Percentiles rank a stretch among this genome's conserved stretches.
Evolutionary conservation across 2,888 invertebrate genomes (phyloP).

Genomic region (Elysia crispata): DNA sequence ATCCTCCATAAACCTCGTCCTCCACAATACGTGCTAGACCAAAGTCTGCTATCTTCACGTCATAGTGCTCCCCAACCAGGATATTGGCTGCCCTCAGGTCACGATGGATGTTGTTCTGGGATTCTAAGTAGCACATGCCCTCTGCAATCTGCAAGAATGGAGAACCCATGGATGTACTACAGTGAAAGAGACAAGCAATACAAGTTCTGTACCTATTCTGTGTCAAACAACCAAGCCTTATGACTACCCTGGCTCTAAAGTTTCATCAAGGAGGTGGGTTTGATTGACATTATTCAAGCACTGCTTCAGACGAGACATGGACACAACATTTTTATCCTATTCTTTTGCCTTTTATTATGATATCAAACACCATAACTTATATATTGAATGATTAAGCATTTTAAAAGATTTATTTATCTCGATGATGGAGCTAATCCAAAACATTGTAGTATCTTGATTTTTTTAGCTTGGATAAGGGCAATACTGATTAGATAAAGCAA

Average conservation of each 20-base stretch:
- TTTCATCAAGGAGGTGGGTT: not conserved
- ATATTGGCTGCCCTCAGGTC: slow-evolving; percentile 77
- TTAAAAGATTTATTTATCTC: no score
- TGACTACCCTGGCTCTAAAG: no score
- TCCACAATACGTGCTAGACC: slow-evolving; percentile 75
- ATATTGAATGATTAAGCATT: no score
- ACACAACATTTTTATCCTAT: no score
- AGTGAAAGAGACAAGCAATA: not conserved
- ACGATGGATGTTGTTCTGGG: slow-evolving; percentile 75
- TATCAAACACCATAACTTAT: no score
- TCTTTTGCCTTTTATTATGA: no score
- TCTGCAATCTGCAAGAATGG: slow-evolving; percentile 70
- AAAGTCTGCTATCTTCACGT: slow-evolving; percentile 77
- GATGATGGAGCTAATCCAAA: no score
- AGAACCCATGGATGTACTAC: not conserved
- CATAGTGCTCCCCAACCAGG: slow-evolving; percentile 74
- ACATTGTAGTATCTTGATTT: no score
- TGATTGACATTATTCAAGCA: not conserved
- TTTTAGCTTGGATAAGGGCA: no score
- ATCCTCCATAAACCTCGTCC: slow-evolving; percentile 64
- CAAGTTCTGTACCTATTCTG: no score
- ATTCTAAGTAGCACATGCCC: slow-evolving; percentile 77
- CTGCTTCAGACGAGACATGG: not conserved
- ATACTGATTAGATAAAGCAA: no score
- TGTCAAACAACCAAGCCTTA: no score